Conservation (phyloP, 37 sponge, comb jelly and placozoan species). For the Chondrilla cf. caribensis region DNA sequence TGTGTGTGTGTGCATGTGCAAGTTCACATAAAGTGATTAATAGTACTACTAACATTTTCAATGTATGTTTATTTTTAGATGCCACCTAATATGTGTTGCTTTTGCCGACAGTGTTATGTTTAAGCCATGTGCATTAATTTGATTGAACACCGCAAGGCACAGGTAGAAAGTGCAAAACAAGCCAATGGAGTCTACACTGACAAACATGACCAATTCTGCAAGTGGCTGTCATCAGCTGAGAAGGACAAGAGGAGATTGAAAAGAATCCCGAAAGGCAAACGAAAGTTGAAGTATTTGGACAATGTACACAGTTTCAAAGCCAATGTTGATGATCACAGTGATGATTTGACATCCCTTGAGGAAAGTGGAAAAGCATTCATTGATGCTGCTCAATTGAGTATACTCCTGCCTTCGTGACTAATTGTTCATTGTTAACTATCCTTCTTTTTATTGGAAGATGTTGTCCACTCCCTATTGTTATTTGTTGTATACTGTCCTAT, state of each 20-base stretch:
- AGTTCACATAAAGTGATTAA: too few relatives aligned
- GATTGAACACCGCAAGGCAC: constrained; percentile 42
- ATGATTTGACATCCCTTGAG: constrained; percentile 38
- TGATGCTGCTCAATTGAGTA: constrained; percentile 34
- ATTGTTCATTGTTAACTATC: too few relatives aligned
- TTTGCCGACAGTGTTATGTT: too few relatives aligned
- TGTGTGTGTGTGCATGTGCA: background rate
- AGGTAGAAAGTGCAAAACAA: constrained; percentile 11
- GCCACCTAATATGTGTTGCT: too few relatives aligned
- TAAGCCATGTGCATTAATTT: too few relatives aligned
- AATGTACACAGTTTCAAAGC: constrained; percentile 11
- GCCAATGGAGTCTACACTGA: constrained; percentile 29
- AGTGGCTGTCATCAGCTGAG: constrained; percentile 48
- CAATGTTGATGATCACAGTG: constrained; percentile 40
- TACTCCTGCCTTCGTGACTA: too few relatives aligned
- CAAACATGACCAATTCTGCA: constrained; percentile 13
- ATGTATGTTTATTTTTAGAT: too few relatives aligned
- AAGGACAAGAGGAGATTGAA: constrained; percentile 30
- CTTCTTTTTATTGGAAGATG: too few relatives aligned
- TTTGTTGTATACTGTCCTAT: too few relatives aligned
- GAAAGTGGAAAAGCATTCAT: constrained; percentile 28
- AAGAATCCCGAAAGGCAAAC: constrained; percentile 3
- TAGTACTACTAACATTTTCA: too few relatives aligned
- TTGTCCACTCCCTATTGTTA: too few relatives aligned
- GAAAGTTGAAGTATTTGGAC: constrained; percentile 19